Evolutionary conservation across 2,113 vertebrate species (phyloP).

Genomic region (Prinia subflava): DNA sequence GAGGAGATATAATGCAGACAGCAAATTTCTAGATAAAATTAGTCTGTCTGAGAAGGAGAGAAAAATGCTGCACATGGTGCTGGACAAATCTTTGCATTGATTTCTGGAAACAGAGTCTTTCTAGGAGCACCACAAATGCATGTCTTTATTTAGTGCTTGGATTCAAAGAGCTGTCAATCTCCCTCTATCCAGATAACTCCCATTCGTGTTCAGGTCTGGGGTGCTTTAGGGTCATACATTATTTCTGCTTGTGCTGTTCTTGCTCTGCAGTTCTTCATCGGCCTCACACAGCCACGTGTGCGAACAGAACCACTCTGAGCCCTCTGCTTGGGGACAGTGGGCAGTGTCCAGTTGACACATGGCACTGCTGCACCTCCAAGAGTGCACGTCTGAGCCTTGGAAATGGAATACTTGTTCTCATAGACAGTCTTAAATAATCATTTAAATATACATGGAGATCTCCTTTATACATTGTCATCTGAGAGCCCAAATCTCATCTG

Average conservation of each 20-base stretch:
- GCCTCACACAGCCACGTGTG: fast-evolving
- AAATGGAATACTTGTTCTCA: not conserved
- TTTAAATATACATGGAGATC: not conserved
- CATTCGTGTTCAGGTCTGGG: not conserved
- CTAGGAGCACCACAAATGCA: not conserved
- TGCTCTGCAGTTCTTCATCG: not conserved
- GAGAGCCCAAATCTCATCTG: not conserved
- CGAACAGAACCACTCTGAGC: not conserved
- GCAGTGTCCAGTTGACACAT: not conserved
- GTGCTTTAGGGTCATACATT: not conserved
- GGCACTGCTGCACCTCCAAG: not conserved
- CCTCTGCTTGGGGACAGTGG: not conserved
- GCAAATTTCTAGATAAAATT: constrained; percentile 1
- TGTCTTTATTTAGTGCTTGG: not conserved
- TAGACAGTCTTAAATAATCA: not conserved
- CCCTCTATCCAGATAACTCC: not conserved
- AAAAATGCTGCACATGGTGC: not conserved
- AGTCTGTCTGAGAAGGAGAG: not conserved
- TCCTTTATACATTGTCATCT: not conserved
- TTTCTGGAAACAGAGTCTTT: constrained; percentile 21
- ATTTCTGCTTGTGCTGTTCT: constrained; percentile 10
- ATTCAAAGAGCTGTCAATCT: constrained; percentile 9
- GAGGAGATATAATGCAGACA: not conserved
- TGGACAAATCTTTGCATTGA: constrained; percentile 17
- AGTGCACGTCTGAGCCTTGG: fast-evolving